A percentile compares a stretch with the other conserved stretches of the same genome.
Conservation (phyloP, 2,113 vertebrate genomes). For the Trematomus loennbergii region DNA sequence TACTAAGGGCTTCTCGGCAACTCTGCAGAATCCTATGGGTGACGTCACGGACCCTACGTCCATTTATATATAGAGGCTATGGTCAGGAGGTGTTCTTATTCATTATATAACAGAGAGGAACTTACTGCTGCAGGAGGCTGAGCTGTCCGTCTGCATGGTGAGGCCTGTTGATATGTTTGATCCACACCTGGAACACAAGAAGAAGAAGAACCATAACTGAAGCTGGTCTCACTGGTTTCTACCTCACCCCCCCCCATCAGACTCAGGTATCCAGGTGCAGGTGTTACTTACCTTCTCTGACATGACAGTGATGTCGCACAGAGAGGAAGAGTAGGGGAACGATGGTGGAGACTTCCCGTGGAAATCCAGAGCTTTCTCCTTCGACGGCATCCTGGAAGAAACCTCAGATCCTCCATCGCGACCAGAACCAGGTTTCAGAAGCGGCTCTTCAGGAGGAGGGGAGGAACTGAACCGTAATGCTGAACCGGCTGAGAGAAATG, state of each 20-base stretch:
- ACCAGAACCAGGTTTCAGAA: not conserved
- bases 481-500: not conserved
- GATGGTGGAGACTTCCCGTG: slow-evolving; percentile 58
- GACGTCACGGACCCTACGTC: too few relatives aligned
- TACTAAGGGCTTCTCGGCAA: too few relatives aligned
- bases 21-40: too few relatives aligned
- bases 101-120: not conserved
- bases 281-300: slow-evolving; percentile 77
- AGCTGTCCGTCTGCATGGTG: slow-evolving; percentile 78
- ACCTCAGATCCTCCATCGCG: not conserved
- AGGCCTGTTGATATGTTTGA: slow-evolving; percentile 60
- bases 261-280: slow-evolving; percentile 12
- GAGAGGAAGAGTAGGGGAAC: slow-evolving; percentile 78
- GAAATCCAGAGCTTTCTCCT: slow-evolving; percentile 75
- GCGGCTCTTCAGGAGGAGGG: slow-evolving; percentile 17
- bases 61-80: too few relatives aligned
- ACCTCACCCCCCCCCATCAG: not conserved
- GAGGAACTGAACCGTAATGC: slow-evolving; percentile 14
- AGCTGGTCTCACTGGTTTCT: not conserved
- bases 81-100: too few relatives aligned
- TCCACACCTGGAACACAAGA: slow-evolving; percentile 69
- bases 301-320: slow-evolving; percentile 78
- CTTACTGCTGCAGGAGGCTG: slow-evolving; percentile 76
- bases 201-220: not conserved
- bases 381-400: slow-evolving; percentile 38